Base-by-base conservation (phyloP, 2,113 vertebrate species). In the Hyperopisus bebe region DNA sequence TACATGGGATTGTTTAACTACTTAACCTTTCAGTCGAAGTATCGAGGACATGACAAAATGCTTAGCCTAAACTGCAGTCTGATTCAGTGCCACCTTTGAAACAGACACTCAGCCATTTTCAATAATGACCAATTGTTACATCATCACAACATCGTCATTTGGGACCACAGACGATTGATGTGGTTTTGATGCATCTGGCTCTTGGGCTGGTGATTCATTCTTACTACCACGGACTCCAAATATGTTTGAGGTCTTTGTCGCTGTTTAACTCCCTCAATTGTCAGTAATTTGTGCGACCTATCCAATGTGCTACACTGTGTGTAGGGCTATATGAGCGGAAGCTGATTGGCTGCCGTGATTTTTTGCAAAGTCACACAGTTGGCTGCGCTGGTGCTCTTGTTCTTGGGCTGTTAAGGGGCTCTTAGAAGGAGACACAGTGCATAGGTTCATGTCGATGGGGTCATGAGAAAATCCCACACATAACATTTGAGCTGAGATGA, bases 171-270 rank as follows among this genome's bases (percentile, higher is more conserved):
- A 19, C 21, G 31, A 24, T 31, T 58, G 31, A 58, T 46, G 50
- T 42, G 87, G 55, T 46, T 66, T 84, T 62, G 21, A 89, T 24
- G 42, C 15, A 24, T 46, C 80, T 17, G 17, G 24, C 51, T 89
- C 77, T 86, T 21, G 74, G 31, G 53, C 39, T 58, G 66, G 50
- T 55, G 86, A 82, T 47, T 93, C 90, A 92, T 91, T 89, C 35
- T 6, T 92, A 93, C 89, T n/a, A 17, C 6, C 51, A 35, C 44
- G 50, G 39, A 48, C 89, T 86, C 35, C 19, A n/a, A 46, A 82
- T 46, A n/a, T 42, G 21, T n/a, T 51, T 53, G 39, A 50, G 55
- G 51, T 47, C 27, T 87, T 53, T 87, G 80, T 85, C n/a, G 9
- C 44, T 19, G 42, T 31, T 47, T 86, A 89, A 86, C 55, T 74